These are phyloP conservation scores for Cirrhinus molitorella DNA, from an alignment of 2,797 vertebrate species.

Conservation along the genomic window DNA sequence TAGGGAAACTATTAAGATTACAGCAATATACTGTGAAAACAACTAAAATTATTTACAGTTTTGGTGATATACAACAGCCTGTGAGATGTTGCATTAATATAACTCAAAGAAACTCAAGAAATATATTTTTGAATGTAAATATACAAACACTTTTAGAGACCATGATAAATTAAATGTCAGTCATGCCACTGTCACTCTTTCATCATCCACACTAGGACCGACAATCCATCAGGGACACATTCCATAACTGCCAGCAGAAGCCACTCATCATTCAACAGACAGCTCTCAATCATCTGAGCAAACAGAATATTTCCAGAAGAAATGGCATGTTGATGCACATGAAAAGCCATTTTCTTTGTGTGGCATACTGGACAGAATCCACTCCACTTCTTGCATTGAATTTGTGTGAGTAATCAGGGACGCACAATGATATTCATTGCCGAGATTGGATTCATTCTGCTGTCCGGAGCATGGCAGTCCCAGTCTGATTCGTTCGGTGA, in stretches of 20 bases:
- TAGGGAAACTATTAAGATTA: no score
- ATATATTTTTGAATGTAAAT: neutral
- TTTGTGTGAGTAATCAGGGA: conserved; percentile 41
- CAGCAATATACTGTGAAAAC: no score
- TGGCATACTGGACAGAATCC: conserved; percentile 20
- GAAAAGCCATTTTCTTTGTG: conserved; percentile 37
- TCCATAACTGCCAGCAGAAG: conserved; percentile 7
- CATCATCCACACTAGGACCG: neutral
- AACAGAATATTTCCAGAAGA: conserved; percentile 17
- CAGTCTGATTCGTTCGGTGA: conserved; percentile 34
- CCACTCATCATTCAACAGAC: conserved; percentile 19
- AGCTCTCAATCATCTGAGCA: conserved; percentile 10
- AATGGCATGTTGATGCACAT: conserved; percentile 23
- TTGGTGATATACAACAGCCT: neutral
- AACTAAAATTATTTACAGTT: neutral
- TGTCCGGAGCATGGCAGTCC: conserved; percentile 22
- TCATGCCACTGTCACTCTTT: neutral
- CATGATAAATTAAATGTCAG: neutral
- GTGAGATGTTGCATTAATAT: neutral
- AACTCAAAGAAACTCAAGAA: neutral
- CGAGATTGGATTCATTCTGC: conserved; percentile 41
- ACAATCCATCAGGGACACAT: conserved; percentile 4
- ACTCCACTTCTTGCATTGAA: conserved; percentile 13
- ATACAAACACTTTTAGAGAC: neutral
- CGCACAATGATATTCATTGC: conserved; percentile 43